Base-by-base conservation (phyloP, 2,113 vertebrate species). In the Nannospalax galili region DNA sequence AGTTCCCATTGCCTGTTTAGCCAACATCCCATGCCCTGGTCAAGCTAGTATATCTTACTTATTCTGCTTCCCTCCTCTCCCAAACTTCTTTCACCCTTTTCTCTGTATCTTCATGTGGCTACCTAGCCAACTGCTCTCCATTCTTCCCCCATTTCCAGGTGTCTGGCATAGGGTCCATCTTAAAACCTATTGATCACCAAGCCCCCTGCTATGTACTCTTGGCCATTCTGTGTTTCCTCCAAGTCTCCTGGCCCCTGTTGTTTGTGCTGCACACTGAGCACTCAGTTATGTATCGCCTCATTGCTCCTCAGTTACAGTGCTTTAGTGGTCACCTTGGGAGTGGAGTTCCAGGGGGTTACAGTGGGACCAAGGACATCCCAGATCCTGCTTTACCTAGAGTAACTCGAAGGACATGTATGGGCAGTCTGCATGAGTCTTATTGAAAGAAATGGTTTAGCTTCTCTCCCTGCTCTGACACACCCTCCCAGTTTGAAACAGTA, bases 111-210 rank as follows among this genome's bases (percentile, higher is more conserved):
- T 64, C 26, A 6, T 69, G 75, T 84, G 58, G 14, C 74, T 75
- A 56, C 60, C 69, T n/a, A 60, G 42, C 69, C n/a, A 0, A 91
- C 77, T 35, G 37, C 30, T 17, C 11, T 87, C 56, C 37, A 58
- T 88, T 80, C 56, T 60, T 69, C 48, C 17, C 90, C 58, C 72
- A 81, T 94, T 88, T 80, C 65, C 35, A 84, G 32, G 52, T 75
- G 19, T 37, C 26, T 42, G 58, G 62, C 52, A 64, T 90, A 65
- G 84, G 40, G 26, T 89, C 32, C 64, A 87, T 19, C 30, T 91
- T 91, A 82, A 92, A n/a, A 28, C 86, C 60, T 62, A 48, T 73
- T 84, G 62, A 89, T 75, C 60, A 75, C 48, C 90, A 92, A 90
- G 17, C 19, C 45, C 37, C 48, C 48, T 52, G 6, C 17, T 24